Evolutionary conservation across 2,797 vertebrate genomes (phyloP).

Genomic region (Valencia hispanica): DNA sequence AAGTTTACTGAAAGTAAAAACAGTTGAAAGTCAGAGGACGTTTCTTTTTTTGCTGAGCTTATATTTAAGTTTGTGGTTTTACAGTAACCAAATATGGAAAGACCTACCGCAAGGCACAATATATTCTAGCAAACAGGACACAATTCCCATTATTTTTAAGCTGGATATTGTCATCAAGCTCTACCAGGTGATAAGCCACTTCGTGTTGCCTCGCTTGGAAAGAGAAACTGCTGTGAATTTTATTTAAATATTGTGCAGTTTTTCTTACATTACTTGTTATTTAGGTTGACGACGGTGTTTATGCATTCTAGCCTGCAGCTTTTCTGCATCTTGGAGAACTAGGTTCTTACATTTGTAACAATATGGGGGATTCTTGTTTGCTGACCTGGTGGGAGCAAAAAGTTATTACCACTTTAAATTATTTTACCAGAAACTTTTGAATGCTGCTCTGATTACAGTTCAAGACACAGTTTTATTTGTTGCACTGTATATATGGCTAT

Average conservation of each 20-base stretch:
- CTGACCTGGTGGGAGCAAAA: slow-evolving; percentile 35
- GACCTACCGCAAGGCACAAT: not conserved
- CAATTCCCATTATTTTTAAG: slow-evolving; percentile 43
- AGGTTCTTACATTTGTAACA: slow-evolving; percentile 28
- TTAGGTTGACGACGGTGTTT: slow-evolving; percentile 19
- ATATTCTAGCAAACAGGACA: slow-evolving; percentile 24
- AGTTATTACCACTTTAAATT: slow-evolving; percentile 51
- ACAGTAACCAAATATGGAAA: not conserved
- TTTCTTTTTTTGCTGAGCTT: too few species aligned
- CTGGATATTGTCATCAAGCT: slow-evolving; percentile 35
- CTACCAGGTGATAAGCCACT: slow-evolving; percentile 9
- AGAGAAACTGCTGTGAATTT: slow-evolving; percentile 13
- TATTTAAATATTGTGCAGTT: slow-evolving; percentile 6
- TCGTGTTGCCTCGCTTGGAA: slow-evolving; percentile 13
- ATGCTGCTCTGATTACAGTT: slow-evolving; percentile 25
- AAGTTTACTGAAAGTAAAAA: too few species aligned
- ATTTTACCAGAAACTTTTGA: slow-evolving; percentile 44
- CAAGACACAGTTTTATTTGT: slow-evolving; percentile 21
- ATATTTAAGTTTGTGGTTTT: not conserved
- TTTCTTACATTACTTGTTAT: slow-evolving; percentile 18
- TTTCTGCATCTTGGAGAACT: slow-evolving; percentile 26
- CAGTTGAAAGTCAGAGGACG: too few species aligned
- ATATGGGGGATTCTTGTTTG: slow-evolving; percentile 34
- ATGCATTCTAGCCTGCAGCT: slow-evolving; percentile 29
- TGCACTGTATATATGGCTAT: slow-evolving; percentile 28